Percentiles rank a stretch among this genome's conserved stretches.
Evolutionary conservation across 2,113 vertebrate species (phyloP).

Genomic region (Microtus oregoni): DNA sequence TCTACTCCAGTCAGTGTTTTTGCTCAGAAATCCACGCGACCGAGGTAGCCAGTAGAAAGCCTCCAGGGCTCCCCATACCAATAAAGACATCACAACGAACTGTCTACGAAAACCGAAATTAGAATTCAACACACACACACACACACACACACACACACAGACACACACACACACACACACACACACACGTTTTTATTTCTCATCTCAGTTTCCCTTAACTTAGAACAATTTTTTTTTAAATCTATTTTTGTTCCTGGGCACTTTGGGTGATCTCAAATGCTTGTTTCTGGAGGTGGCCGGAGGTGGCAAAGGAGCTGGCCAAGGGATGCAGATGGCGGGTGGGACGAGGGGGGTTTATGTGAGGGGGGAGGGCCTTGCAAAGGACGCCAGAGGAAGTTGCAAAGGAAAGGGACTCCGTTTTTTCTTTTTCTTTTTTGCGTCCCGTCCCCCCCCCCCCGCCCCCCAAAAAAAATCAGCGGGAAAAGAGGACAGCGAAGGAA

Average conservation of each 20-base stretch:
- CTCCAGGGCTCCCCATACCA: constrained; percentile 8
- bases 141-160: no score
- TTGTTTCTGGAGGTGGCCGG: constrained; percentile 54
- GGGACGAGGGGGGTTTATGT: no score
- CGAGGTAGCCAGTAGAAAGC: constrained; percentile 42
- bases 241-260: constrained; percentile 57
- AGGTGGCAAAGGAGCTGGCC: constrained; percentile 52
- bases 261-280: constrained; percentile 41
- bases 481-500: constrained; percentile 58
- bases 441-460: no score
- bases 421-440: constrained; percentile 18
- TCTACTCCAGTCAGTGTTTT: constrained; percentile 79
- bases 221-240: constrained; percentile 39
- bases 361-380: constrained; percentile 57
- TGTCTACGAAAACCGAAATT: constrained; percentile 14
- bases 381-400: constrained; percentile 78
- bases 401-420: constrained; percentile 77
- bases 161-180: no score
- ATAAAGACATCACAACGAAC: not conserved
- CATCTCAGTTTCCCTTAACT: constrained; percentile 55
- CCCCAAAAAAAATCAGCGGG: constrained; percentile 62
- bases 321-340: constrained; percentile 59
- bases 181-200: constrained; percentile 31
- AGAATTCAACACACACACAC: constrained; percentile 4
- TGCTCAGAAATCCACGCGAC: no score